Percentiles rank a stretch among this genome's conserved stretches.
Conservation (phyloP, 2,797 vertebrate genomes). For the Rhinophrynus dorsalis region DNA sequence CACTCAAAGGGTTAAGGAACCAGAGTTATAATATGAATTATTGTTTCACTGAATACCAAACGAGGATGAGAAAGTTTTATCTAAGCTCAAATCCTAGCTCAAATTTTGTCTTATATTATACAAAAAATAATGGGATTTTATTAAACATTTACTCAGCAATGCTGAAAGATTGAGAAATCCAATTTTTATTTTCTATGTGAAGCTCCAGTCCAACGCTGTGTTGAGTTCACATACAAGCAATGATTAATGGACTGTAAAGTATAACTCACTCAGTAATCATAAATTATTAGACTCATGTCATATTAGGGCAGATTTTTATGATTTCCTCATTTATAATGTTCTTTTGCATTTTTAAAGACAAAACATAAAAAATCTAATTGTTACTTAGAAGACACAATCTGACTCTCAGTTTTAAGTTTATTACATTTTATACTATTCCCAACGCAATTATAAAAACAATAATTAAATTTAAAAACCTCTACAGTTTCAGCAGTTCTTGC, state of each 20-base stretch:
- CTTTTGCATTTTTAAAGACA: conserved; percentile 59
- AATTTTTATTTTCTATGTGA: neutral
- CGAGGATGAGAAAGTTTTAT: too few relatives aligned
- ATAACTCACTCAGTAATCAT: conserved; percentile 24
- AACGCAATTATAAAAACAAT: conserved; percentile 72
- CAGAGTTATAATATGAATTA: too few relatives aligned
- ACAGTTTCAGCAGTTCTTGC: conserved; percentile 64
- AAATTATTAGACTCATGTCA: conserved; percentile 17
- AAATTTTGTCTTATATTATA: too few relatives aligned
- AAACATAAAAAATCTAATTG: conserved; percentile 46
- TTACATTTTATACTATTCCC: conserved; percentile 69
- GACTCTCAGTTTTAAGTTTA: conserved; percentile 62
- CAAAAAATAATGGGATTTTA: too few relatives aligned
- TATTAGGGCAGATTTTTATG: conserved; percentile 37
- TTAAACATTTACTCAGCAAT: too few relatives aligned
- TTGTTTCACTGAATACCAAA: too few relatives aligned
- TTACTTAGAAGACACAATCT: conserved; percentile 59
- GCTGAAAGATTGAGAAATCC: too few relatives aligned
- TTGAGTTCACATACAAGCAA: conserved; percentile 49
- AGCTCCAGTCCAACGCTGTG: neutral
- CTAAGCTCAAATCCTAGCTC: too few relatives aligned
- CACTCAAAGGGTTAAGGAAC: too few relatives aligned
- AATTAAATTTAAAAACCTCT: conserved; percentile 71
- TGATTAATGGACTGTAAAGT: conserved; percentile 60
- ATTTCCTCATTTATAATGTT: conserved; percentile 22